Conservation (phyloP, 2,113 vertebrate species). For the Aegithalos caudatus region DNA sequence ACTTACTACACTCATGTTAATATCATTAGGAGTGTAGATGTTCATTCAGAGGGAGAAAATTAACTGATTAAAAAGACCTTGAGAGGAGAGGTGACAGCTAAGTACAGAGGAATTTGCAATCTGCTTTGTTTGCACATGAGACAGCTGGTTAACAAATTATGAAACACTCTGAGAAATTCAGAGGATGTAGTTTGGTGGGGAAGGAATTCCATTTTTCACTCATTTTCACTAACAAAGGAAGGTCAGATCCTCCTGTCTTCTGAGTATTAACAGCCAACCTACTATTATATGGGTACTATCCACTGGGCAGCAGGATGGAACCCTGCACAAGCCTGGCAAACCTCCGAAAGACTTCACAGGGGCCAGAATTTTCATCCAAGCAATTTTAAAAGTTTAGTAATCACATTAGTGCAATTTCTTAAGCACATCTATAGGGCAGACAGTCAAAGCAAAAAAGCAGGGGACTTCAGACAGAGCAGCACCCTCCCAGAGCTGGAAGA, state of each 20-base stretch:
- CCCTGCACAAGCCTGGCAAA: not conserved
- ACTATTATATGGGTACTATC: not conserved
- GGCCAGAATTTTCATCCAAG: not conserved
- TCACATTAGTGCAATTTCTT: not conserved
- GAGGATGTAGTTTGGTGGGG: not conserved
- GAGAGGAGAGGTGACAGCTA: not conserved
- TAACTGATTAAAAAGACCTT: constrained; percentile 37
- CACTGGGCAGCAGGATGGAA: not conserved
- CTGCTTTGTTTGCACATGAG: constrained; percentile 17
- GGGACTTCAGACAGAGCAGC: not conserved
- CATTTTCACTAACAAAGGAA: not conserved
- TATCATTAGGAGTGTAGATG: not conserved
- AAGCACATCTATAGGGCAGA: not conserved
- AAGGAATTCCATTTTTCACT: not conserved
- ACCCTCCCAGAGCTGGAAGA: not conserved
- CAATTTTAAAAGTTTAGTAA: not conserved
- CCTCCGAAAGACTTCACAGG: not conserved
- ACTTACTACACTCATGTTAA: not conserved
- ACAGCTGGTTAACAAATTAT: constrained; percentile 25
- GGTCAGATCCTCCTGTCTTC: not conserved
- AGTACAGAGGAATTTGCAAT: constrained; percentile 2
- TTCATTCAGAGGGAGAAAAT: constrained; percentile 25
- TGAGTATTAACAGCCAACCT: not conserved
- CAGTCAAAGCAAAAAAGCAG: not conserved
- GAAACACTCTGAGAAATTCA: not conserved